These are phyloP conservation scores for Hyperoplus immaculatus DNA, from an alignment of 2,797 vertebrate species.

Conservation along the genomic window DNA sequence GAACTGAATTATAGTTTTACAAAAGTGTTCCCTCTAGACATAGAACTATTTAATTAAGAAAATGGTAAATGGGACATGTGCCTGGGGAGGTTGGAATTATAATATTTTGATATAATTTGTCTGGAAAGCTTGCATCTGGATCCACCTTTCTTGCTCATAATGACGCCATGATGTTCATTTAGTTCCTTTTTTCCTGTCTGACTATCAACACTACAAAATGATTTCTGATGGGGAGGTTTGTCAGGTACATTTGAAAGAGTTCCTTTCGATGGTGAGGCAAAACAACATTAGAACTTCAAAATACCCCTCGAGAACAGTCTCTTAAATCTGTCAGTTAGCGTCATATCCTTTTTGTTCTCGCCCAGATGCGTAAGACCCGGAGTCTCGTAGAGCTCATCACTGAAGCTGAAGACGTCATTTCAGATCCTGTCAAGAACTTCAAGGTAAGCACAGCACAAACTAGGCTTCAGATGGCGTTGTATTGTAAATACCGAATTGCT, in stretches of 20 bases:
- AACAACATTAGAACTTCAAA: not conserved
- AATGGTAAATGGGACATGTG: too few relatives aligned
- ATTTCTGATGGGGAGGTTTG: not conserved
- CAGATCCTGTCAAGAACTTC: constrained; percentile 81
- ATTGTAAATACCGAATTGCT: not conserved
- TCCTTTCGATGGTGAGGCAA: not conserved
- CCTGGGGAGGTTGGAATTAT: too few relatives aligned
- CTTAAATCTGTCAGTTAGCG: not conserved
- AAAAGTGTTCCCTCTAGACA: too few relatives aligned
- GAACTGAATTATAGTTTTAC: too few relatives aligned
- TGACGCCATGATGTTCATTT: not conserved
- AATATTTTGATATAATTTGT: too few relatives aligned
- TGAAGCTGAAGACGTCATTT: constrained; percentile 87
- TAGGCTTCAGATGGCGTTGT: not conserved
- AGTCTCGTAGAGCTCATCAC: constrained; percentile 90
- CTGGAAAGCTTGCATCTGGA: not conserved
- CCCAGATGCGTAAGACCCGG: constrained; percentile 89
- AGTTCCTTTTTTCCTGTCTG: not conserved
- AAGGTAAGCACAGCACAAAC: constrained; percentile 77
- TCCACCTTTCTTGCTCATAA: not conserved
- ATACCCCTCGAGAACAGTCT: not conserved
- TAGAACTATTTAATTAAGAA: too few relatives aligned
- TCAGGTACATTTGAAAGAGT: not conserved
- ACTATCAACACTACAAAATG: not conserved
- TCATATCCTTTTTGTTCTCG: constrained; percentile 5